Evolutionary conservation across 1,140 invertebrate species (phyloP).

Genomic region (Dendrolimus kikuchii): DNA sequence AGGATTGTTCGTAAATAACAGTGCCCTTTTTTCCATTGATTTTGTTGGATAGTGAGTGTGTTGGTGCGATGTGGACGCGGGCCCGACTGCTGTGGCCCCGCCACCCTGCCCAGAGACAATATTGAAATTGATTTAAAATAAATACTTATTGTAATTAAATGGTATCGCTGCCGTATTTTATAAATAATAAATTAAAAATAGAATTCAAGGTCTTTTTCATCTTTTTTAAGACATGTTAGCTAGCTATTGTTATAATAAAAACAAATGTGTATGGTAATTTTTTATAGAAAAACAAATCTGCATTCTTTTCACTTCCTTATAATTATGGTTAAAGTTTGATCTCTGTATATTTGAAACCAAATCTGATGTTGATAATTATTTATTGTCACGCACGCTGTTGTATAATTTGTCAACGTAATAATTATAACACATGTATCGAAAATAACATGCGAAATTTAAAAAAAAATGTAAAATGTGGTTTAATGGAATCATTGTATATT

Average conservation of each 20-base stretch:
- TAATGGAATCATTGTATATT: constrained; percentile 22
- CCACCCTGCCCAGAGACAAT: constrained; percentile 61
- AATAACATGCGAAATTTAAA: constrained; percentile 20
- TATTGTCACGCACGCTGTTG: too few species aligned
- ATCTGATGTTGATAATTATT: constrained; percentile 27
- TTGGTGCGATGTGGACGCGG: constrained; percentile 48
- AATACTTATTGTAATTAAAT: constrained; percentile 68
- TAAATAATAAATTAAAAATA: constrained; percentile 63
- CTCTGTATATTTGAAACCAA: constrained; percentile 53
- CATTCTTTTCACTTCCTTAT: constrained; percentile 45
- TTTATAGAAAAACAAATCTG: constrained; percentile 62
- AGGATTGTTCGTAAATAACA: constrained; percentile 87
- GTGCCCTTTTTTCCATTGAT: constrained; percentile 66
- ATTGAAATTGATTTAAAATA: constrained; percentile 68
- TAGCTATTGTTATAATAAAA: constrained; percentile 66
- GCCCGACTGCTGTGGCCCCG: constrained; percentile 36
- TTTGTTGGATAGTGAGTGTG: constrained; percentile 66
- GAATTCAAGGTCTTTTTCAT: constrained; percentile 62
- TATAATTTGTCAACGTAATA: not conserved
- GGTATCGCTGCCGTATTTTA: constrained; percentile 68
- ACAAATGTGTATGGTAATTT: constrained; percentile 64
- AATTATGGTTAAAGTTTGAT: constrained; percentile 42
- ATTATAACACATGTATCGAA: constrained; percentile 17
- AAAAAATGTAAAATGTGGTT: constrained; percentile 30
- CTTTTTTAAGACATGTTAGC: constrained; percentile 67